These are phyloP conservation scores for Euphydryas editha DNA, from an alignment of 2,888 invertebrate genomes.

Conservation along the genomic window DNA sequence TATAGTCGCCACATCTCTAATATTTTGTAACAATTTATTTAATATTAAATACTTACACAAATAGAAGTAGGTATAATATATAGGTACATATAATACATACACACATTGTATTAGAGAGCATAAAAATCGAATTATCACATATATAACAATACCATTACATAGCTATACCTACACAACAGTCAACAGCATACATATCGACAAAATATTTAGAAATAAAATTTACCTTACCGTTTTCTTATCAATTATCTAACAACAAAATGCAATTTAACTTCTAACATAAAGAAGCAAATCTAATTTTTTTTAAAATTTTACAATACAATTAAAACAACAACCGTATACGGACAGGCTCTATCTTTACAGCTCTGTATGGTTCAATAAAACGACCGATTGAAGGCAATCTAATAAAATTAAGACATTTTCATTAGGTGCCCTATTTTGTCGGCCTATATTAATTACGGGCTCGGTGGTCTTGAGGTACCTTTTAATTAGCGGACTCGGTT, in stretches of 20 bases:
- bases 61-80: too few relatives aligned
- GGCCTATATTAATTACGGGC: conserved; percentile 62
- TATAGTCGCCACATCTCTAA: too few relatives aligned
- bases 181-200: too few relatives aligned
- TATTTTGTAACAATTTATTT: too few relatives aligned
- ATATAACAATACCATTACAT: too few relatives aligned
- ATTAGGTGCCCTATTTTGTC: conserved; percentile 80
- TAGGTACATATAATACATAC: too few relatives aligned
- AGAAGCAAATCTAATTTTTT: conserved; percentile 8
- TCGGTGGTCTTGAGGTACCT: conserved; percentile 46
- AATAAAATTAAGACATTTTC: conserved; percentile 83
- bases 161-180: too few relatives aligned
- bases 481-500: conserved; percentile 54
- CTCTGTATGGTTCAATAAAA: conserved; percentile 65
- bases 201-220: too few relatives aligned
- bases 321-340: conserved; percentile 37
- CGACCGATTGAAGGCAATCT: conserved; percentile 56
- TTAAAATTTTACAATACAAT: conserved; percentile 16
- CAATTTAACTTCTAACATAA: not conserved
- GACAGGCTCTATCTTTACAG: conserved; percentile 57
- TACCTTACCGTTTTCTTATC: not conserved
- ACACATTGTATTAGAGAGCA: too few relatives aligned
- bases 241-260: not conserved
- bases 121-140: too few relatives aligned
- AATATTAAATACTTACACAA: too few relatives aligned